Evolutionary conservation across 2,797 vertebrate genomes (phyloP), one percentile per base, ranked within the genome.

Genomic region (Brachyalestes nurse): DNA sequence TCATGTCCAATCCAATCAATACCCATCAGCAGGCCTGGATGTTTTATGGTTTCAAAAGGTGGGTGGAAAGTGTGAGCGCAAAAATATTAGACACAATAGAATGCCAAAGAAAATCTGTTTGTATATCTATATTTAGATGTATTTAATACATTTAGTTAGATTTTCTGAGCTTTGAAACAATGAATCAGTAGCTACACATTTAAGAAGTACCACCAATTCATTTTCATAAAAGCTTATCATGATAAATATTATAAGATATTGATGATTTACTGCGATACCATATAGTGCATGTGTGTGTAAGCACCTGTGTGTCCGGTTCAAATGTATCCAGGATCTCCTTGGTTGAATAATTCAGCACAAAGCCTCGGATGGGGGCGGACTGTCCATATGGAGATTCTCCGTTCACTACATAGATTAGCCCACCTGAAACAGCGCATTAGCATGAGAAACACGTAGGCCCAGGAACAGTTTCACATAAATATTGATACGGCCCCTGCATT

Each of bases 301-400:
- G 62, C 28, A 99, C 97, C 97, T 97, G 94, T 89, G 92, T 94
- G 66, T 94, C 91, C 6, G 97, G 97, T 80, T 89, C 90, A 90
- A 99, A 99, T 72, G 91, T 92, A 78, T 96, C 96, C 83, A 97
- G 88, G 84, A 99, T 95, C 71, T 97, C 95, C 78, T 95, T 96
- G 78, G 87, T 97, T 82, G 97, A 95, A 90, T 98, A 98, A 91
- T 96, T 95, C 86, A 99, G 96, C 78, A 96, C 93, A 91, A 99
- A 99, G 72, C 97, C 98, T 92, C 91, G 93, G 6, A 96, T 84
- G 1, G 95, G 93, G 85, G 90, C 85, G 6, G 88, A 87, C 69
- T 83, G 88, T 34, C 89, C 93, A 87, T 92, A 92, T 16, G 88
- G 88, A 77, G 95, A 93, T 73, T 94, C 94, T 61, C 98, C 97